These are phyloP conservation scores for Pangasianodon hypophthalmus DNA, from an alignment of 2,113 vertebrate species.

Conservation along the genomic window DNA sequence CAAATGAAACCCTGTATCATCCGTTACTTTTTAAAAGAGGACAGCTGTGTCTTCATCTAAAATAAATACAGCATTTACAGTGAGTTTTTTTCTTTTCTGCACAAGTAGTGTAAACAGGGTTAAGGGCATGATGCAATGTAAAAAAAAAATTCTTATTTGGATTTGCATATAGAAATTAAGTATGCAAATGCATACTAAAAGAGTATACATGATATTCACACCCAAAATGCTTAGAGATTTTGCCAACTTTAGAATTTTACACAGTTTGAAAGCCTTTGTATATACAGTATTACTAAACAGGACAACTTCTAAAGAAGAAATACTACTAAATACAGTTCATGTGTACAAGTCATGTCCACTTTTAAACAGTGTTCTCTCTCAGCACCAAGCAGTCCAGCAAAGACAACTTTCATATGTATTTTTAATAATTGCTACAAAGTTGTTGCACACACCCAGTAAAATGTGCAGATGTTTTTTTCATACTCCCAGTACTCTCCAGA, in stretches of 20 bases:
- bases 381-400: neutral
- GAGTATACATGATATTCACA: neutral
- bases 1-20: neutral
- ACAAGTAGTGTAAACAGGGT: neutral
- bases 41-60: neutral
- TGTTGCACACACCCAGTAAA: neutral
- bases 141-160: neutral
- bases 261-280: neutral
- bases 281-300: neutral
- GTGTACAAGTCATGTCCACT: neutral
- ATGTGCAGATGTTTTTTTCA: conserved; percentile 45
- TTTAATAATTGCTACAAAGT: conserved; percentile 14
- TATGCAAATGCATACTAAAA: neutral
- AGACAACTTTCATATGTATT: neutral
- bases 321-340: neutral
- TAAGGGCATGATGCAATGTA: neutral
- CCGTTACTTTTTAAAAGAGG: neutral
- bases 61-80: neutral
- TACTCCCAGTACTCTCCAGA: conserved; percentile 23
- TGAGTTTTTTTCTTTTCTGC: neutral
- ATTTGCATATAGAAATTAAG: neutral
- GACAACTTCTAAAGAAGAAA: neutral
- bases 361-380: neutral
- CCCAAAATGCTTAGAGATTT: neutral
- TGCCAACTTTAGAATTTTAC: neutral